Conservation (phyloP, 2,113 vertebrate species). For the Poeciliopsis occidentalis region DNA sequence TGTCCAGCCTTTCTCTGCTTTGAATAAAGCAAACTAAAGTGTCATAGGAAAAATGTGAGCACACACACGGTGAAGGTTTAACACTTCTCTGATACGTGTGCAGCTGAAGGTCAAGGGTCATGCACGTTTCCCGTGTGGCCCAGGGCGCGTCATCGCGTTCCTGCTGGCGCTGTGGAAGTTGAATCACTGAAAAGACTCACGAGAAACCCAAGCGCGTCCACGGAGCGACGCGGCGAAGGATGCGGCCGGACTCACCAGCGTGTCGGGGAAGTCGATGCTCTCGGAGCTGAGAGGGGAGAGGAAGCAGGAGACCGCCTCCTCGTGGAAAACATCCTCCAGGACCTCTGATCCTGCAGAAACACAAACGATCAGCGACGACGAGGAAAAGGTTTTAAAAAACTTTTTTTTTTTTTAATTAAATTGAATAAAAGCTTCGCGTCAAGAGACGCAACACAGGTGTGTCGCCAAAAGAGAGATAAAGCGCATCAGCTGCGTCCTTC, state of each 20-base stretch:
- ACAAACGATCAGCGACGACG: neutral
- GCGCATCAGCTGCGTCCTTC: neutral
- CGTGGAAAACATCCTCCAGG: slow-evolving; percentile 74
- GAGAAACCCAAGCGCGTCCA: neutral
- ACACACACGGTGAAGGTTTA: neutral
- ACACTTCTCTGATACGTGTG: too few species aligned
- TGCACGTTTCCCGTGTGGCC: neutral
- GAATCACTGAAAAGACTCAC: neutral
- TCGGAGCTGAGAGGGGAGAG: slow-evolving; percentile 48
- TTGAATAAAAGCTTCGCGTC: neutral
- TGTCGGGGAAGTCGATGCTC: slow-evolving; percentile 59
- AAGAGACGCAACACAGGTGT: neutral
- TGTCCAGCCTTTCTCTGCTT: too few species aligned
- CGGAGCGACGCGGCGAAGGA: neutral
- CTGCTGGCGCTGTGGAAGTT: slow-evolving; percentile 4
- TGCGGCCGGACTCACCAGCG: slow-evolving; percentile 59
- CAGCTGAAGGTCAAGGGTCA: neutral
- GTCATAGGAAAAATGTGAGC: neutral
- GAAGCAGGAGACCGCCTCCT: slow-evolving; percentile 54
- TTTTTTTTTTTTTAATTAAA: too few species aligned
- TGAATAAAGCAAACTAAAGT: neutral
- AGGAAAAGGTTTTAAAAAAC: neutral
- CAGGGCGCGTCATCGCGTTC: neutral
- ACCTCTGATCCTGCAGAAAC: slow-evolving; percentile 38
- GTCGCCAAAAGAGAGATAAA: neutral